Percentiles rank a stretch among this genome's conserved stretches.
Conservation (phyloP, 2,113 vertebrate species). For the Scomber scombrus region DNA sequence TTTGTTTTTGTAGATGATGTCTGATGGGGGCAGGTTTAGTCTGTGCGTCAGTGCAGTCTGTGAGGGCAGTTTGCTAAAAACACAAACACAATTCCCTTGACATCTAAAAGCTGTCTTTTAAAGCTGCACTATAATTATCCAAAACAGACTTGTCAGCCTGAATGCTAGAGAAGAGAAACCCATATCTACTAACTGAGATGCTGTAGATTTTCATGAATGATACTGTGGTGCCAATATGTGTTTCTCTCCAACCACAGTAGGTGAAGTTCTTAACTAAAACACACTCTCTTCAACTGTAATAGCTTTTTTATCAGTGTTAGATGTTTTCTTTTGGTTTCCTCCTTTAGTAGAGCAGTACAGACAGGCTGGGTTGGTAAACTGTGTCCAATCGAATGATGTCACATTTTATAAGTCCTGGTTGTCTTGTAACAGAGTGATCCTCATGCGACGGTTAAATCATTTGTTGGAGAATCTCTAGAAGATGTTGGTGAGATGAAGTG, state of each 20-base stretch:
- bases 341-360: neutral
- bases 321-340: neutral
- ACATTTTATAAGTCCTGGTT: constrained; percentile 1
- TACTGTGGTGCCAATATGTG: neutral
- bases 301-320: neutral
- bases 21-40: constrained; percentile 3
- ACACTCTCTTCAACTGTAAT: neutral
- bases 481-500: constrained; percentile 7
- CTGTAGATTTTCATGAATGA: neutral
- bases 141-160: neutral
- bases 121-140: neutral
- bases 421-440: neutral
- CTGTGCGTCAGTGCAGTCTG: constrained; percentile 4
- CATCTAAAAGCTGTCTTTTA: neutral
- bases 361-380: constrained; percentile 1
- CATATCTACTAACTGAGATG: neutral
- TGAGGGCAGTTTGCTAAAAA: constrained; percentile 10
- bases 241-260: neutral
- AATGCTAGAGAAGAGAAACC: neutral
- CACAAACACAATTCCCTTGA: constrained; percentile 1
- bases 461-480: neutral
- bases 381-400: constrained; percentile 9
- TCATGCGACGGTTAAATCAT: neutral
- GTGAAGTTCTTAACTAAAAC: neutral
- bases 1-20: constrained; percentile 27